phyloP scores from a whole-genome alignment of 2,113 vertebrate species.

The Odocoileus virginianus region DNA sequence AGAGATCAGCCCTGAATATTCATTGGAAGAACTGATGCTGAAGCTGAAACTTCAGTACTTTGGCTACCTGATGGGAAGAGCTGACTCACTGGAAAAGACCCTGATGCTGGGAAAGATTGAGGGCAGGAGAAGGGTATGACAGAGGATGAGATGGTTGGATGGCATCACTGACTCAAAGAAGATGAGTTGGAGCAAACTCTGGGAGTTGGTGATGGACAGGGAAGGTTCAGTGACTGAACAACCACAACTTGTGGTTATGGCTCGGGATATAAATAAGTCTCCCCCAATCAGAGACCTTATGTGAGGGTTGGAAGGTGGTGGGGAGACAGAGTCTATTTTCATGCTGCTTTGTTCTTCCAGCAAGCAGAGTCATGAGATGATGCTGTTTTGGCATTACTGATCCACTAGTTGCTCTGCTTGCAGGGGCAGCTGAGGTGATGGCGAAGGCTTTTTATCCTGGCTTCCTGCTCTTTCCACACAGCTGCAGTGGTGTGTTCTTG shows the following conservation, averaged over 20 bases:
- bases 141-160: neutral
- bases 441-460: neutral
- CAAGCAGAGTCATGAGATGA: neutral
- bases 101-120: neutral
- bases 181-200: neutral
- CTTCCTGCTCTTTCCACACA: neutral
- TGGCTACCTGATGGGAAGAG: neutral
- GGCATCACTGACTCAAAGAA: neutral
- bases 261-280: neutral
- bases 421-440: neutral
- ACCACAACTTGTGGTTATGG: neutral
- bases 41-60: neutral
- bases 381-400: neutral
- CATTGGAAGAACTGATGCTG: neutral
- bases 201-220: neutral
- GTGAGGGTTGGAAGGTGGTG: neutral
- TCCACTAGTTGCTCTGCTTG: neutral
- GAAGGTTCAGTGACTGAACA: neutral
- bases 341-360: neutral
- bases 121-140: neutral
- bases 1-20: neutral
- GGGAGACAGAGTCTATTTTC: neutral
- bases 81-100: neutral
- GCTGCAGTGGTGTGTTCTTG: neutral
- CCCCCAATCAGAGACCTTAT: neutral